phyloP scores from a whole-genome alignment of 2,113 vertebrate species.

The Etheostoma spectabile region DNA sequence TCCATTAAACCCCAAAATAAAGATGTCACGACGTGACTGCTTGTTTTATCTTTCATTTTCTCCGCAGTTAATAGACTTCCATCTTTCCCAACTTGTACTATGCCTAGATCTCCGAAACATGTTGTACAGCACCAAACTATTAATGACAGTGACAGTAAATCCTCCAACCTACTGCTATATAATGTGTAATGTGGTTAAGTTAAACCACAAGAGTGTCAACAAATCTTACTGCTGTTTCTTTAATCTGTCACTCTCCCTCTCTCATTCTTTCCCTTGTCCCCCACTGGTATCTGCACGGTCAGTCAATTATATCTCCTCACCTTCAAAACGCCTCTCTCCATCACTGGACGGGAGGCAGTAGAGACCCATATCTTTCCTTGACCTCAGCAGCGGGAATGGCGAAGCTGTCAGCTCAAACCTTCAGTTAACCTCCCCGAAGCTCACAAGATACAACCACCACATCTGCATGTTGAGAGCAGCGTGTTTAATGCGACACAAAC shows the following conservation, averaged over 20 bases:
- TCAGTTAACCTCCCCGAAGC: constrained; percentile 53
- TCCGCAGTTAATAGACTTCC: constrained; percentile 10
- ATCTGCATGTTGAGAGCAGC: background rate
- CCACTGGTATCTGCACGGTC: constrained; percentile 49
- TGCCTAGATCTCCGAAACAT: background rate
- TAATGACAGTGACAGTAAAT: constrained; percentile 39
- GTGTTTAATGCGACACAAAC: background rate
- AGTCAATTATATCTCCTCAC: constrained; percentile 72
- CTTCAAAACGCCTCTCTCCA: constrained; percentile 55
- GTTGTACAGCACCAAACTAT: constrained; percentile 16
- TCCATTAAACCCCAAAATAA: constrained; percentile 53
- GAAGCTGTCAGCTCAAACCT: constrained; percentile 64
- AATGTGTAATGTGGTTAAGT: constrained; percentile 6
- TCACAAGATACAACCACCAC: constrained; percentile 12
- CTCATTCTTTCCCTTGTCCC: constrained; percentile 34
- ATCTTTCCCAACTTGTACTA: constrained; percentile 1
- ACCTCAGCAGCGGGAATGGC: constrained; percentile 50
- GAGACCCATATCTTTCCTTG: constrained; percentile 62
- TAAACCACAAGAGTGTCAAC: constrained; percentile 7
- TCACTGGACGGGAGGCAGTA: constrained; percentile 39
- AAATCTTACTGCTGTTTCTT: constrained; percentile 34
- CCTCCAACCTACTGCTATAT: constrained; percentile 4
- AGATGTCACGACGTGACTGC: constrained; percentile 35
- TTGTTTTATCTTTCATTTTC: constrained; percentile 32
- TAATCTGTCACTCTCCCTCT: constrained; percentile 59